A percentile compares a stretch with the other conserved stretches of the same genome.
These are phyloP conservation scores for Meriones unguiculatus DNA, from an alignment of 2,113 vertebrate genomes.

Conservation along the genomic window DNA sequence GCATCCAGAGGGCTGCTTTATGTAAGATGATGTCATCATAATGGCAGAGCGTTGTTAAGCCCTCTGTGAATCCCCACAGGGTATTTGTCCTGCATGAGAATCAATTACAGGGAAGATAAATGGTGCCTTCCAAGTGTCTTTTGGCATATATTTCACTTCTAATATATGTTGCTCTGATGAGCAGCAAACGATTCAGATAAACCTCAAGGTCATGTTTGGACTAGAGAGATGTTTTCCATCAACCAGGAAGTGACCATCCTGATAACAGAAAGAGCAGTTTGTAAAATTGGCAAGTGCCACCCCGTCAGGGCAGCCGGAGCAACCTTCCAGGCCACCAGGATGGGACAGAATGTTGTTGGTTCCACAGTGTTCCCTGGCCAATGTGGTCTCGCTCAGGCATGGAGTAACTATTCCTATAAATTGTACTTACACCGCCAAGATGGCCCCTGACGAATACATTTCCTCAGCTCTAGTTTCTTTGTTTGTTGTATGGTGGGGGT, in stretches of 20 bases:
- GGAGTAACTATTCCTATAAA: constrained; percentile 59
- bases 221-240: constrained; percentile 84
- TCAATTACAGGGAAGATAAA: constrained; percentile 85
- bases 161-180: constrained; percentile 84
- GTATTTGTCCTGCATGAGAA: constrained; percentile 85
- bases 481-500: neutral
- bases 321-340: constrained; percentile 53
- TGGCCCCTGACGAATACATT: constrained; percentile 62
- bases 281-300: constrained; percentile 62
- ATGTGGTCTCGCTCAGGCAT: constrained; percentile 71
- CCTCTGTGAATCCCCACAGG: constrained; percentile 71
- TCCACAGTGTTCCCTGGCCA: constrained; percentile 49
- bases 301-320: neutral
- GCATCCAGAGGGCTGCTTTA: constrained; percentile 81
- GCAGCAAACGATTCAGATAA: constrained; percentile 83
- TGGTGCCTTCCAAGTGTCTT: constrained; percentile 81
- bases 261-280: constrained; percentile 75
- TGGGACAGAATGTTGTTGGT: fast-evolving
- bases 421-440: constrained; percentile 61
- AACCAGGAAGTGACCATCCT: constrained; percentile 79
- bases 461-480: constrained; percentile 29
- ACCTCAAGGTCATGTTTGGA: constrained; percentile 81
- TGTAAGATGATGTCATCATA: constrained; percentile 81
- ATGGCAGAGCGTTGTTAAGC: constrained; percentile 75
- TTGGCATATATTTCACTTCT: constrained; percentile 81